Conservation (phyloP, 2,888 invertebrate genomes). For the Callinectes sapidus region DNA sequence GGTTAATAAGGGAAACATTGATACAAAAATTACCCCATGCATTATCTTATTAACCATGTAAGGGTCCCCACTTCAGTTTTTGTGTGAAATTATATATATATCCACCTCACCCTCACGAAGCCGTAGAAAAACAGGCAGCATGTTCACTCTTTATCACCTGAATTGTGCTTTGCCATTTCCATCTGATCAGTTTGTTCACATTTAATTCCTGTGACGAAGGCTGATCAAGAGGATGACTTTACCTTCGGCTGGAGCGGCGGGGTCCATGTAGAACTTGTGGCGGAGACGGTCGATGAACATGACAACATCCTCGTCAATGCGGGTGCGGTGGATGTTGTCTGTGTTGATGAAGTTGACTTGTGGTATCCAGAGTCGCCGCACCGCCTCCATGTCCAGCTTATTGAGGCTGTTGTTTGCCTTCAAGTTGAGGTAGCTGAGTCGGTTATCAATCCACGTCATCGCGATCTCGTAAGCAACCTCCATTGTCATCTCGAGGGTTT, state of each 20-base stretch:
- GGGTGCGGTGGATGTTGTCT: constrained; percentile 66
- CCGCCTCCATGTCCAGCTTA: constrained; percentile 53
- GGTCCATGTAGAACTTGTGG: constrained; percentile 45
- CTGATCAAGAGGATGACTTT: background rate
- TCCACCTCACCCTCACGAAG: too few relatives aligned
- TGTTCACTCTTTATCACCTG: too few relatives aligned
- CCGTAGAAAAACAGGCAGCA: too few relatives aligned
- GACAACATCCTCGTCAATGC: constrained; percentile 58
- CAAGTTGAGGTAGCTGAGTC: constrained; percentile 67
- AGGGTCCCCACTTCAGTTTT: too few relatives aligned
- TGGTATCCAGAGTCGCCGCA: constrained; percentile 65
- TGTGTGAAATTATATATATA: too few relatives aligned
- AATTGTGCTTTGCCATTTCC: too few relatives aligned
- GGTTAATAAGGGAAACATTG: too few relatives aligned
- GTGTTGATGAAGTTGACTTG: constrained; percentile 70
- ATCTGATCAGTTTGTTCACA: too few relatives aligned
- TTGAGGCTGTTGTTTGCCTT: constrained; percentile 68
- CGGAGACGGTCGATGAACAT: constrained; percentile 54
- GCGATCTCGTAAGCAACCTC: constrained; percentile 59
- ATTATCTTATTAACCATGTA: too few relatives aligned
- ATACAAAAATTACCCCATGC: too few relatives aligned
- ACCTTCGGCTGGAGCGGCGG: constrained; percentile 68
- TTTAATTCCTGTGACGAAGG: too few relatives aligned
- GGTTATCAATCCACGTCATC: constrained; percentile 63
- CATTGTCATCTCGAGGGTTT: constrained; percentile 66